Evolutionary conservation across 2,797 vertebrate genomes (phyloP), one percentile per base, ranked within the genome.

Genomic region (Labeo calbasu): DNA sequence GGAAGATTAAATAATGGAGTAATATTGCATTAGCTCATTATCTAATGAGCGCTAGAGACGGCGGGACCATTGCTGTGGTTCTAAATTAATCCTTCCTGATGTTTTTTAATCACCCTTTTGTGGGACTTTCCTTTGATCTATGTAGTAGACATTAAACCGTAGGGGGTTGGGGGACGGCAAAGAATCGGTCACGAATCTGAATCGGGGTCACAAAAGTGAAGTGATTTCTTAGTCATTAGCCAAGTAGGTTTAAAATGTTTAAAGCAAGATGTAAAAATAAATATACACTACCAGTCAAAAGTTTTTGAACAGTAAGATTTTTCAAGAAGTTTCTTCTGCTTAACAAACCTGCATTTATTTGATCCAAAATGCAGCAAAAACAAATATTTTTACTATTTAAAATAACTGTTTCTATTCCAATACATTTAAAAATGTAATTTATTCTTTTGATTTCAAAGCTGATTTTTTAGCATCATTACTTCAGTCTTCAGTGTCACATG

Each of bases 41-140:
- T 83, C 51, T 70, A 69, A 79, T 79, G 83, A 85, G 59, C 61
- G 9, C 28, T 61, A 40, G 48, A 73, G 78, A 90, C 88, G 88
- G 89, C 46, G 80, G 88, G 82, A 86, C 88, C 83, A 75, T 55
- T 55, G 86, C 91, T 89, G 92, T 91, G 89, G 86, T 55, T 86
- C 89, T 90, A 88, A 90, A 92, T 93, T 86, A 92, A 91, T 89
- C 88, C 73, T 75, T 81, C 85, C 91, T 90, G 89, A 93, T 93
- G 90, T 91, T 85, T 94, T 65, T 93, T 92, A 94, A 93, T 92
- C 91, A 88, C 88, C 68, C 93, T 91, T 93, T 92, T 93, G 91
- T 84, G 88, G 89, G 50, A 63, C 53, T 19, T 70, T 85, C 87
- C 89, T 95, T 92, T 94, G 92, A 94, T 95, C 89, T 93, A 21